Evolutionary conservation across 2,113 vertebrate species (phyloP).

Genomic region (Dolichallabes microphthalmus): DNA sequence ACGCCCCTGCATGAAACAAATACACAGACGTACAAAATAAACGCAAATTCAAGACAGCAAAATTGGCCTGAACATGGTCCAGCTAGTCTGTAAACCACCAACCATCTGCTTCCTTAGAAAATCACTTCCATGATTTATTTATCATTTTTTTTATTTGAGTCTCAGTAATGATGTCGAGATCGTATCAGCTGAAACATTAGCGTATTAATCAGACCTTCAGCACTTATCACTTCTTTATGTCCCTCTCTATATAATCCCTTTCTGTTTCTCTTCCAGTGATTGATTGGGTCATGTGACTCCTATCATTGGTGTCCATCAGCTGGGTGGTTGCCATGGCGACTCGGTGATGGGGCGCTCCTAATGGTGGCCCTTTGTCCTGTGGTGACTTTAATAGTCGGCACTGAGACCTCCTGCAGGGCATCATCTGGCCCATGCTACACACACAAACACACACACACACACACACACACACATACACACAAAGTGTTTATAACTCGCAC

Average conservation of each 20-base stretch:
- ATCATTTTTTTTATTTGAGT: neutral
- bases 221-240: neutral
- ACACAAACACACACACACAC: slow-evolving; percentile 15
- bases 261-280: neutral
- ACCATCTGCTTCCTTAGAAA: neutral
- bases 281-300: slow-evolving; percentile 32
- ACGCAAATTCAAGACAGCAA: neutral
- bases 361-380: slow-evolving; percentile 69
- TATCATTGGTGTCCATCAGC: slow-evolving; percentile 47
- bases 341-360: slow-evolving; percentile 61
- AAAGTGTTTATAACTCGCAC: neutral
- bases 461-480: slow-evolving; percentile 22
- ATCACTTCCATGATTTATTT: neutral
- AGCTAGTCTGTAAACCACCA: neutral
- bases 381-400: slow-evolving; percentile 67
- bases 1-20: neutral
- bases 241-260: slow-evolving; percentile 1
- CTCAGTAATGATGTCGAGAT: neutral
- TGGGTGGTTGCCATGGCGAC: slow-evolving; percentile 52
- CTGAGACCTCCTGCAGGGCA: slow-evolving; percentile 62
- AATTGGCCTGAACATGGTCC: neutral
- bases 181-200: neutral
- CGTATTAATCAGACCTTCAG: neutral
- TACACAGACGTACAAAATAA: neutral
- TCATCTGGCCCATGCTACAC: slow-evolving; percentile 49